These are phyloP conservation scores for Neuroscelio doddi DNA, from an alignment of 2,888 invertebrate species.

Conservation along the genomic window DNA sequence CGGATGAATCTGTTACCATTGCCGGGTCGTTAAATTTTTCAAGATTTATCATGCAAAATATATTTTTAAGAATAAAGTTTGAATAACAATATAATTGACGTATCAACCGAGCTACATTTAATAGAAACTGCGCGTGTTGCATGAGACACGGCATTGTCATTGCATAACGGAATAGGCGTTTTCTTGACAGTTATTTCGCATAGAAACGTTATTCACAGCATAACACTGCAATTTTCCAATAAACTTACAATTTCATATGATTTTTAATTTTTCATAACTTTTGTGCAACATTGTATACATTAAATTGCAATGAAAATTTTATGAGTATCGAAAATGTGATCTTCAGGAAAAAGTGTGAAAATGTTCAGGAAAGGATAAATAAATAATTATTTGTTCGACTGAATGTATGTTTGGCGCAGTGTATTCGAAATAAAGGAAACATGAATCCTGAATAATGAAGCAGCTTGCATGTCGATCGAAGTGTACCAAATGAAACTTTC, in stretches of 20 bases:
- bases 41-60: no score
- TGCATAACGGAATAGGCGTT: constrained; percentile 34
- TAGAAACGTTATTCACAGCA: constrained; percentile 29
- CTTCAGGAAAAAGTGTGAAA: no score
- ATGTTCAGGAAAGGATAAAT: no score
- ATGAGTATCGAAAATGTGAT: no score
- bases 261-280: no score
- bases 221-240: constrained; percentile 26
- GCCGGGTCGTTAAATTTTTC: no score
- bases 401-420: background rate
- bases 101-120: constrained; percentile 22
- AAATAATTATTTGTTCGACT: no score
- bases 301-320: no score
- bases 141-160: constrained; percentile 40
- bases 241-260: constrained; percentile 9
- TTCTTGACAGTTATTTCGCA: constrained; percentile 28
- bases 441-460: background rate
- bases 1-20: no score
- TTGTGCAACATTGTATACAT: no score
- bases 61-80: no score
- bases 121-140: constrained; percentile 30
- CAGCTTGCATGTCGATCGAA: constrained; percentile 1
- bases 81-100: constrained; percentile 8
- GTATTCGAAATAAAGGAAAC: background rate
- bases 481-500: constrained; percentile 25